Evolutionary conservation across 2,113 vertebrate species (phyloP), one percentile per base, ranked within the genome.

Genomic region (Callospermophilus lateralis): DNA sequence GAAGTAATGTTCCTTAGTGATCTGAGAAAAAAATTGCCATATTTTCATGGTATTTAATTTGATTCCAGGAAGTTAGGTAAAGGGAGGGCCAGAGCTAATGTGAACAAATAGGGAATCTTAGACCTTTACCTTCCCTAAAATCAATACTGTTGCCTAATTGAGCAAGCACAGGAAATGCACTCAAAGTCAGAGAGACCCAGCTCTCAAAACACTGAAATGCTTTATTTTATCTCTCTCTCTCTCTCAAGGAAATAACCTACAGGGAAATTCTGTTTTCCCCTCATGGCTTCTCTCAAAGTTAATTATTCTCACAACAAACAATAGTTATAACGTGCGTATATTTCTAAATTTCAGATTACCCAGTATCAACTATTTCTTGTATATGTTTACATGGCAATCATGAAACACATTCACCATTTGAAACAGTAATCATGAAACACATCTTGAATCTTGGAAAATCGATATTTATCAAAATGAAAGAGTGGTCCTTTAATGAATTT

Each of bases 21-120:
- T 51, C 42, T 89, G 37, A 76, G 58, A 28, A 42, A 32, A 51
- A 24, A 42, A 73, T 39, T 67, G 28, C 39, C 3, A 2, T 26
- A 3, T 30, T 94, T 92, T 84, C 24, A 72, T 61, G 24, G 37
- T 77, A 77, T 90, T 93, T 88, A 63, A 88, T 91, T 61, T 83
- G 53, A 20, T 96, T 95, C 89, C 53, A 93, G 28, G 24, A 95
- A 94, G 30, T 90, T 53, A 92, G 39, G 34, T 63, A 90, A 95
- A 91, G 37, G 48, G n/a, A 70, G 6, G 2, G 55, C 61, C 61
- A 73, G 63, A 89, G n/a, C 34, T 73, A 76, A 89, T 53, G 39
- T 37, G 55, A 85, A 95, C 37, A 97, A 95, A 86, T 85, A 72
- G 51, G 63, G 58, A 51, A 90, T 83, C 45, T 74, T 45, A 79